Evolutionary conservation across 2,797 vertebrate genomes (phyloP).

Genomic region (Astyanax mexicanus): DNA sequence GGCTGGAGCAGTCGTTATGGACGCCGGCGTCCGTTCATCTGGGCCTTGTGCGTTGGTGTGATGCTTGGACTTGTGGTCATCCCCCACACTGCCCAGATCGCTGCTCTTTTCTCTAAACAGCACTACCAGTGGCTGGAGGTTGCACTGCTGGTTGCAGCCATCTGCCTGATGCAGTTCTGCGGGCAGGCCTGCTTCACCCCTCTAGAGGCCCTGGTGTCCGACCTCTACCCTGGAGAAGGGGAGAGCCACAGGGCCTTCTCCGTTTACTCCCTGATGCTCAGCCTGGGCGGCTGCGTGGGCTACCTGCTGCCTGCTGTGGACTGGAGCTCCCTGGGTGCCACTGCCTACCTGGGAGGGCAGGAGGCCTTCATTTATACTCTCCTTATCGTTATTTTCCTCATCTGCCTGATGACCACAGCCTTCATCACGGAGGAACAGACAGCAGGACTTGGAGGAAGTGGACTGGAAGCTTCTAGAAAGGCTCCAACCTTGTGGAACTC

Average conservation of each 20-base stretch:
- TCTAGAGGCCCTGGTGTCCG: slow-evolving; percentile 85
- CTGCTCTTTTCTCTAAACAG: slow-evolving; percentile 62
- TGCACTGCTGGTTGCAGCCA: slow-evolving; percentile 80
- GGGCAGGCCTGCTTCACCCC: slow-evolving; percentile 87
- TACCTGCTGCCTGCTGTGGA: slow-evolving; percentile 85
- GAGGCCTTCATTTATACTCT: slow-evolving; percentile 83
- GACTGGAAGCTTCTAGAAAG: not conserved
- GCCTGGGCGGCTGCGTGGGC: slow-evolving; percentile 86
- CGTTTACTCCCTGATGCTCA: slow-evolving; percentile 85
- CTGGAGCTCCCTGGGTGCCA: slow-evolving; percentile 79
- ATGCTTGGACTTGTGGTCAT: slow-evolving; percentile 84
- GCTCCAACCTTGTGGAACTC: not conserved
- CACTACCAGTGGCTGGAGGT: slow-evolving; percentile 71
- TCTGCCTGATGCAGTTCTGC: slow-evolving; percentile 84
- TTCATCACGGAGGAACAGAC: slow-evolving; percentile 78
- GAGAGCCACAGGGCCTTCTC: slow-evolving; percentile 85
- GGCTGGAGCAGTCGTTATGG: slow-evolving; percentile 83
- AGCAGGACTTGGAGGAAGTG: slow-evolving; percentile 12
- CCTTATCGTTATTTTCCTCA: slow-evolving; percentile 80
- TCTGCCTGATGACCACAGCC: slow-evolving; percentile 78
- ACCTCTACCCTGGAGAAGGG: slow-evolving; percentile 84
- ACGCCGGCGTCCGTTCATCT: slow-evolving; percentile 87
- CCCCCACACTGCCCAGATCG: slow-evolving; percentile 77
- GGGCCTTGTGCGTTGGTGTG: slow-evolving; percentile 82
- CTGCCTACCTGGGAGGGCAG: slow-evolving; percentile 81